Conservation (phyloP, 2,888 invertebrate species). For the Phania funesta region DNA sequence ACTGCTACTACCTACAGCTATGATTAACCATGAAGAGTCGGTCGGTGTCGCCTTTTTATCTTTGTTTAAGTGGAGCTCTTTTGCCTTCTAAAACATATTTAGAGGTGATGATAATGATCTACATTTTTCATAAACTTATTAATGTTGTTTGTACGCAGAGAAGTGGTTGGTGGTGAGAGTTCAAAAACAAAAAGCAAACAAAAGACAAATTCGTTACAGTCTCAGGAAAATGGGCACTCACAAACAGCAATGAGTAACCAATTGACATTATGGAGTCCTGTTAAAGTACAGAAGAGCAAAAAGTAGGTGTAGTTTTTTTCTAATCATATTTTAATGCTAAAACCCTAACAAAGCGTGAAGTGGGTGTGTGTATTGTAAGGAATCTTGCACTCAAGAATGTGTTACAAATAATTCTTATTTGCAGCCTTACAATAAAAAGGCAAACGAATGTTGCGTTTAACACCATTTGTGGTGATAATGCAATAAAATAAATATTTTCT, state of each 20-base stretch:
- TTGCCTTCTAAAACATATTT: not conserved
- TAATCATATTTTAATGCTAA: conserved; percentile 33
- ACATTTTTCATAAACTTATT: conserved; percentile 26
- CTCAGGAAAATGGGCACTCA: not conserved
- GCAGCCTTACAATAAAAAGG: conserved; percentile 9
- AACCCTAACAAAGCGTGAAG: conserved; percentile 58
- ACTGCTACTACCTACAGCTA: conserved; percentile 62
- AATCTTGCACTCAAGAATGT: conserved; percentile 57
- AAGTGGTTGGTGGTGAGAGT: conserved; percentile 38
- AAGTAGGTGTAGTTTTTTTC: conserved; percentile 29
- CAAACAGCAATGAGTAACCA: conserved; percentile 54
- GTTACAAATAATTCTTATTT: conserved; percentile 62
- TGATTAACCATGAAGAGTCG: conserved; percentile 58
- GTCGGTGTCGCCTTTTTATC: conserved; percentile 44
- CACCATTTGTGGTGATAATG: conserved; percentile 56
- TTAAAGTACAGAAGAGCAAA: not conserved
- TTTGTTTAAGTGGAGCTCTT: not conserved
- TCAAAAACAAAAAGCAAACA: no score
- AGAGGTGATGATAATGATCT: conserved; percentile 30
- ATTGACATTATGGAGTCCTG: conserved; percentile 9
- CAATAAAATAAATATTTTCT: conserved; percentile 38
- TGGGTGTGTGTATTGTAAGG: conserved; percentile 56
- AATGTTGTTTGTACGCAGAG: conserved; percentile 26
- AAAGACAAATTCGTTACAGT: conserved; percentile 49
- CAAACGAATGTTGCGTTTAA: conserved; percentile 14